A percentile compares a stretch with the other conserved stretches of the same genome.
These are phyloP conservation scores for Sphecodes monilicornis DNA, from an alignment of 2,888 invertebrate genomes.

Conservation along the genomic window DNA sequence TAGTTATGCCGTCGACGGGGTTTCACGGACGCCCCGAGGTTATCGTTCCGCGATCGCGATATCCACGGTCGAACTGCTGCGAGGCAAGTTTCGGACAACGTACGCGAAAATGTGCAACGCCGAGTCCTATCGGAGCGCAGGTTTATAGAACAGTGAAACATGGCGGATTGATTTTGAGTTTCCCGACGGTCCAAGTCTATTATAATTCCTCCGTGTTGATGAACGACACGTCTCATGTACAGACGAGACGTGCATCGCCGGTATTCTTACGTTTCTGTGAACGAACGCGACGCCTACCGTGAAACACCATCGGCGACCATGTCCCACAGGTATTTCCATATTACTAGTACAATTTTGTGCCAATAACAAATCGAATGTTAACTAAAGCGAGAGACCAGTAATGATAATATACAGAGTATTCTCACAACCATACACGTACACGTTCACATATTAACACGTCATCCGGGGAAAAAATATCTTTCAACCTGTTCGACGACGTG, in stretches of 20 bases:
- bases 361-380: constrained; percentile 78
- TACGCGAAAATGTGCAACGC: neutral
- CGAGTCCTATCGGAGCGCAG: neutral
- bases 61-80: neutral
- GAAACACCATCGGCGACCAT: constrained; percentile 43
- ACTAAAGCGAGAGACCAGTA: constrained; percentile 60
- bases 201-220: neutral
- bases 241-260: neutral
- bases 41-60: neutral
- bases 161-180: neutral
- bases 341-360: constrained; percentile 83
- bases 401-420: constrained; percentile 60
- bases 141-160: neutral
- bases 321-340: constrained; percentile 73
- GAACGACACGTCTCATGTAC: neutral
- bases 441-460: constrained; percentile 20
- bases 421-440: constrained; percentile 33
- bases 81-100: neutral
- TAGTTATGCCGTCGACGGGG: constrained; percentile 44
- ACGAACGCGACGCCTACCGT: neutral
- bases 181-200: neutral
- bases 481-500: neutral
- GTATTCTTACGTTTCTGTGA: neutral
- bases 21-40: constrained; percentile 3
- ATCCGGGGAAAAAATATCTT: constrained; percentile 45